These are phyloP conservation scores for Nomada flava DNA, from an alignment of 2,888 invertebrate genomes.

Conservation along the genomic window DNA sequence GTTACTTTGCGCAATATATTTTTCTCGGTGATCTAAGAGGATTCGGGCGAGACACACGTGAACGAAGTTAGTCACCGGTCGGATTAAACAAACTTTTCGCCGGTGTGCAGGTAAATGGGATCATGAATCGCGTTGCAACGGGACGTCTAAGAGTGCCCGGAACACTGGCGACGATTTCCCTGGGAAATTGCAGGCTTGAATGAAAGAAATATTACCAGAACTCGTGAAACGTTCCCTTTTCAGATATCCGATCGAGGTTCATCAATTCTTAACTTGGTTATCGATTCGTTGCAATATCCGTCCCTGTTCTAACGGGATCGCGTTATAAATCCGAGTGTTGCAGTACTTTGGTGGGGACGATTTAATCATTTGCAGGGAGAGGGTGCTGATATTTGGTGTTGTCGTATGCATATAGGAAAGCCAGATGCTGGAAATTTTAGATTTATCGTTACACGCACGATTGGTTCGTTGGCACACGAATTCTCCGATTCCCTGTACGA, in stretches of 20 bases:
- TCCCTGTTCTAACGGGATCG: too few species aligned
- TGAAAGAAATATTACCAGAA: not conserved
- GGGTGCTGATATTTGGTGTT: not conserved
- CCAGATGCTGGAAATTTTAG: constrained; percentile 28
- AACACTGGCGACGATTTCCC: not conserved
- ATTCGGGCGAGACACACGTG: constrained; percentile 31
- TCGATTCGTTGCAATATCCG: too few species aligned
- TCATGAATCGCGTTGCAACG: constrained; percentile 22
- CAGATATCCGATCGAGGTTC: too few species aligned
- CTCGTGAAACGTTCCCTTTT: too few species aligned
- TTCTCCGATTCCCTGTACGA: constrained; percentile 25
- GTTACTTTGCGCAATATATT: constrained; percentile 55
- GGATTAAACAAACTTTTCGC: constrained; percentile 50
- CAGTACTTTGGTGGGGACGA: too few species aligned
- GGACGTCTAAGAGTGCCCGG: not conserved
- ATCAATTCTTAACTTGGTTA: too few species aligned
- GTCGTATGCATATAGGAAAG: not conserved
- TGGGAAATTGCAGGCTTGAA: constrained; percentile 3
- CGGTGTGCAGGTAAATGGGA: constrained; percentile 20
- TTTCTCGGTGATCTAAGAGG: constrained; percentile 38
- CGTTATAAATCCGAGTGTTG: too few species aligned
- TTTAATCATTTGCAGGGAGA: too few species aligned
- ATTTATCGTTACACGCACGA: constrained; percentile 43
- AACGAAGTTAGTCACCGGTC: constrained; percentile 42
- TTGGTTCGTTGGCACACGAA: constrained; percentile 50